phyloP scores from a whole-genome alignment of 2,113 vertebrate genomes.

The Poeciliopsis prolifica region DNA sequence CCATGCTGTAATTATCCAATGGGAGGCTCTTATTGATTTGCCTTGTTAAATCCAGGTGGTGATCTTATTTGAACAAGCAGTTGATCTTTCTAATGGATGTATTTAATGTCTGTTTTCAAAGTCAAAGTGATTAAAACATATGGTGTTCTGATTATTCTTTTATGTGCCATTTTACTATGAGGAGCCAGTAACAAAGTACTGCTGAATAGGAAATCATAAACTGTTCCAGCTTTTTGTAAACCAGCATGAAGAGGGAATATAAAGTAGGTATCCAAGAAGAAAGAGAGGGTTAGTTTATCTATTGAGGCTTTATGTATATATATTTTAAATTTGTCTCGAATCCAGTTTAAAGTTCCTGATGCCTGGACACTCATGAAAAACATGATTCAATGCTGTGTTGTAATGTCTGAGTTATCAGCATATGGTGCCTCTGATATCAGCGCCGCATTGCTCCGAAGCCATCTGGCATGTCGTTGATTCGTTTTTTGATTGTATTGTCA shows the following conservation, averaged over 20 bases:
- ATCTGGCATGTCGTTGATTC: not conserved
- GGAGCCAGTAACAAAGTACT: not conserved
- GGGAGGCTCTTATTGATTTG: not conserved
- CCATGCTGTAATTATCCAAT: no score
- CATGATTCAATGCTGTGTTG: not conserved
- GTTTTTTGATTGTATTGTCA: conserved; percentile 5
- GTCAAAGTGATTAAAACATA: not conserved
- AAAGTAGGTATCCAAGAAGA: not conserved
- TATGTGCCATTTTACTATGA: not conserved
- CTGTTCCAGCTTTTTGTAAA: not conserved
- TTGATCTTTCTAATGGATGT: not conserved
- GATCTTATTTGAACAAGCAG: not conserved
- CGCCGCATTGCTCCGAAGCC: not conserved
- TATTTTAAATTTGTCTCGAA: not conserved
- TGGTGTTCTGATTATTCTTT: not conserved
- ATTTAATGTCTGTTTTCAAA: not conserved
- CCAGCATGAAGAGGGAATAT: not conserved
- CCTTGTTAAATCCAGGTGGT: not conserved
- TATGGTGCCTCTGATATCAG: conserved; percentile 4
- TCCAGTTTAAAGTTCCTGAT: not conserved
- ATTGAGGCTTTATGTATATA: not conserved
- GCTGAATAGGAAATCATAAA: not conserved
- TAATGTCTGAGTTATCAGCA: not conserved
- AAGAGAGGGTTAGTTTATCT: no score
- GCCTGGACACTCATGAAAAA: not conserved